These are phyloP conservation scores for Desoria tigrina DNA, from an alignment of 2,888 invertebrate genomes.

Conservation along the genomic window DNA sequence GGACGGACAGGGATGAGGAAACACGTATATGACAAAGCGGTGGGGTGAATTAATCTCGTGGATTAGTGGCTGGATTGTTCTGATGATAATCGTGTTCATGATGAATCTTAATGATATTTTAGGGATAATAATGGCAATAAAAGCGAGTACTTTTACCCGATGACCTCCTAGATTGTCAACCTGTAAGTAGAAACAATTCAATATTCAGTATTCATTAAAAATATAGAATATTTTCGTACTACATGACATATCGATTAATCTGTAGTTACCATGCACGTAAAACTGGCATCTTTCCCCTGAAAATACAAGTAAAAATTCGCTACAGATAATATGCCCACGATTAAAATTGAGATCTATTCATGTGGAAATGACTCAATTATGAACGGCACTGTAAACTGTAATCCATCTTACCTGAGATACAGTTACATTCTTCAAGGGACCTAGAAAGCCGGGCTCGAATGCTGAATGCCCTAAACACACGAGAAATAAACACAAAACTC, in stretches of 20 bases:
- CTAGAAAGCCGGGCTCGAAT: conserved; percentile 77
- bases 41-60: conserved; percentile 4
- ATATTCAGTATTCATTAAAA: too few relatives aligned
- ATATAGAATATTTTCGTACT: too few relatives aligned
- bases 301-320: not conserved
- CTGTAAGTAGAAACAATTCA: conserved; percentile 17
- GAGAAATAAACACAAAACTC: conserved; percentile 14
- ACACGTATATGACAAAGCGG: not conserved
- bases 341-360: not conserved
- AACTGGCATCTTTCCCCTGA: conserved; percentile 52
- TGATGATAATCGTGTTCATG: not conserved
- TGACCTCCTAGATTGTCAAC: conserved; percentile 51
- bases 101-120: conserved; percentile 3
- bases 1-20: not conserved
- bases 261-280: conserved; percentile 50
- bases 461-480: conserved; percentile 40
- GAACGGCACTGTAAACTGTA: not conserved
- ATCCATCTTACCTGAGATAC: conserved; percentile 61
- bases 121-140: not conserved
- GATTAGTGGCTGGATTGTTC: not conserved
- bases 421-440: conserved; percentile 79
- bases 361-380: not conserved
- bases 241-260: too few relatives aligned
- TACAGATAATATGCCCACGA: not conserved
- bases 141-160: conserved; percentile 43